Evolutionary conservation across 1,140 invertebrate species (phyloP).

Genomic region (Drosophila littoralis): DNA sequence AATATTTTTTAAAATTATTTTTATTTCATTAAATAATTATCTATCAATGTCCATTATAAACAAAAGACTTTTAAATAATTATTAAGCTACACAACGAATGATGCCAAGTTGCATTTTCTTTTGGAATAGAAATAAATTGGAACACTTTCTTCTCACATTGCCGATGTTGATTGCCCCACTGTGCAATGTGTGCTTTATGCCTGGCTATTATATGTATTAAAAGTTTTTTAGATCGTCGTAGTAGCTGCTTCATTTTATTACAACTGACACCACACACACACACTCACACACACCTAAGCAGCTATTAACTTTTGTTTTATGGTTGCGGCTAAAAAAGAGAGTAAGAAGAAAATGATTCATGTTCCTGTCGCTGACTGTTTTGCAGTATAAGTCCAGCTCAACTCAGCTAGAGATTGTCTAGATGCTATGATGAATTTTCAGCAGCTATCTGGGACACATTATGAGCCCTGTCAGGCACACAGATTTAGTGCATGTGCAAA

Average conservation of each 20-base stretch:
- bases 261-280: slow-evolving; percentile 63
- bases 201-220: slow-evolving; percentile 81
- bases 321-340: slow-evolving; percentile 35
- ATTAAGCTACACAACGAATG: not conserved
- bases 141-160: not conserved
- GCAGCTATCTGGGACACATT: not conserved
- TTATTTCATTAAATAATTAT: too few species aligned
- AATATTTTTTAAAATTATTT: too few species aligned
- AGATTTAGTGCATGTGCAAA: not conserved
- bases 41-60: too few species aligned
- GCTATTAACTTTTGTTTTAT: slow-evolving; percentile 79
- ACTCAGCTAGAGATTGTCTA: slow-evolving; percentile 5
- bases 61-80: too few species aligned
- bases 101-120: too few species aligned
- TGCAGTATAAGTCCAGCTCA: slow-evolving; percentile 8
- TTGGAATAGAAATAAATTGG: not conserved
- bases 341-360: slow-evolving; percentile 60
- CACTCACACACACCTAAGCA: slow-evolving; percentile 30
- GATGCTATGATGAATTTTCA: not conserved
- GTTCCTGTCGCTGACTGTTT: slow-evolving; percentile 34
- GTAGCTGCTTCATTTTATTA: slow-evolving; percentile 77
- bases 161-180: not conserved
- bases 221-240: slow-evolving; percentile 70
- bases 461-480: not conserved
- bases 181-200: slow-evolving; percentile 52